Evolutionary conservation across 1,140 invertebrate species (phyloP).

Genomic region (Neodiprion pinetum): DNA sequence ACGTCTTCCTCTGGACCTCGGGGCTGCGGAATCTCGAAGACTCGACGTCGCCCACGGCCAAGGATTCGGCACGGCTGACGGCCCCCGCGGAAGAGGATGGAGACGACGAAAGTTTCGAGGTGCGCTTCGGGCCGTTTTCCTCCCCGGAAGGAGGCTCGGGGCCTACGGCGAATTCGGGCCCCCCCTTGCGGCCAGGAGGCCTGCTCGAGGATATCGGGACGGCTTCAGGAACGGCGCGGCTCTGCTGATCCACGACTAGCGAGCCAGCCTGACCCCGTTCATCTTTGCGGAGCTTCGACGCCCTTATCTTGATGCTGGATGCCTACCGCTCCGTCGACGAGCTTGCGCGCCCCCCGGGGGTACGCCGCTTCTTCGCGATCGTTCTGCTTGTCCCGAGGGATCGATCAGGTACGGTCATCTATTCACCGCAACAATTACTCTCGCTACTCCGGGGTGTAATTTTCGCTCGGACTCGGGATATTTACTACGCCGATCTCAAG

Average conservation of each 20-base stretch:
- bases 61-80: background rate
- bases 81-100: background rate
- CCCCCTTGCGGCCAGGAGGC: slow-evolving; percentile 39
- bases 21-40: background rate
- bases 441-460: background rate
- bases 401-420: slow-evolving; percentile 17
- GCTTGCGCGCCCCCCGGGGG: slow-evolving; percentile 44
- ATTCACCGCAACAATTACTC: slow-evolving; percentile 8
- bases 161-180: slow-evolving; percentile 42
- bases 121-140: background rate
- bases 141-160: slow-evolving; percentile 35
- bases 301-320: slow-evolving; percentile 54
- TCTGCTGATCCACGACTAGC: slow-evolving; percentile 43
- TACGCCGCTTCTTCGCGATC: slow-evolving; percentile 17
- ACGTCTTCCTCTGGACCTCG: background rate
- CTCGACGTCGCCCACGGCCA: background rate
- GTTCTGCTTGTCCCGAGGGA: background rate
- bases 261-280: slow-evolving; percentile 46
- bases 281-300: slow-evolving; percentile 41
- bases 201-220: slow-evolving; percentile 21
- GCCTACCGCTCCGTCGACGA: slow-evolving; percentile 32
- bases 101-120: background rate
- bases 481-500: no score
- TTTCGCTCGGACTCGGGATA: background rate
- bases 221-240: slow-evolving; percentile 36